Evolutionary conservation across 2,113 vertebrate genomes (phyloP).

Genomic region (Fulica atra): DNA sequence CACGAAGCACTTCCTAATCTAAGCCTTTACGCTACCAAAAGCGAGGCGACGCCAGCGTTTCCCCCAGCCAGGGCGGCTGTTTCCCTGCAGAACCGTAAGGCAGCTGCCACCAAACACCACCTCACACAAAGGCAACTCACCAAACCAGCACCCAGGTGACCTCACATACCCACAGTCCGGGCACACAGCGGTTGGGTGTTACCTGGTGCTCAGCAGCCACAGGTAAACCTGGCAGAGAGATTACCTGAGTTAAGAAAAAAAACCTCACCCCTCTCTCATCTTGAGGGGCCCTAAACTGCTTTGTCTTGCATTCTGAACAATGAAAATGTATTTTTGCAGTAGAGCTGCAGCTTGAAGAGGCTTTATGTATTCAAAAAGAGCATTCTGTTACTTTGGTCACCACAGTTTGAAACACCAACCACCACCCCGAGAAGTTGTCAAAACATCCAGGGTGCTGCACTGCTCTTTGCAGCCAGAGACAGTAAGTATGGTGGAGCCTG

Average conservation of each 20-base stretch:
- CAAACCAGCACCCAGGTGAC: neutral
- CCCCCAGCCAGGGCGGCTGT: neutral
- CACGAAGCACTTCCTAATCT: neutral
- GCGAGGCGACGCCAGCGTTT: neutral
- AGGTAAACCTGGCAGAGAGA: neutral
- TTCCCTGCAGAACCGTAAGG: neutral
- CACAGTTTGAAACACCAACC: neutral
- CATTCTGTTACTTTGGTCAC: neutral
- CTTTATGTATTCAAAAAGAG: neutral
- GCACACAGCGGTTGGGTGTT: rapidly evolving
- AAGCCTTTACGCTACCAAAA: neutral
- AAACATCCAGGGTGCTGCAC: neutral
- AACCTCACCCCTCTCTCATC: rapidly evolving
- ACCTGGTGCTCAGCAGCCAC: neutral
- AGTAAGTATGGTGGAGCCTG: neutral
- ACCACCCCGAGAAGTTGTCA: neutral
- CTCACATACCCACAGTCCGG: rapidly evolving
- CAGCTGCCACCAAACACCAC: neutral
- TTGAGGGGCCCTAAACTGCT: neutral
- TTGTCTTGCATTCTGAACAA: neutral
- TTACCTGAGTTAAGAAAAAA: neutral
- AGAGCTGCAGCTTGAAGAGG: neutral
- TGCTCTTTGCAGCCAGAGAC: neutral
- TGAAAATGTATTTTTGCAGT: rapidly evolving
- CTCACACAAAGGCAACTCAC: neutral